Conservation (phyloP, 2,113 vertebrate species). For the Chamaetylas fuelleborni region DNA sequence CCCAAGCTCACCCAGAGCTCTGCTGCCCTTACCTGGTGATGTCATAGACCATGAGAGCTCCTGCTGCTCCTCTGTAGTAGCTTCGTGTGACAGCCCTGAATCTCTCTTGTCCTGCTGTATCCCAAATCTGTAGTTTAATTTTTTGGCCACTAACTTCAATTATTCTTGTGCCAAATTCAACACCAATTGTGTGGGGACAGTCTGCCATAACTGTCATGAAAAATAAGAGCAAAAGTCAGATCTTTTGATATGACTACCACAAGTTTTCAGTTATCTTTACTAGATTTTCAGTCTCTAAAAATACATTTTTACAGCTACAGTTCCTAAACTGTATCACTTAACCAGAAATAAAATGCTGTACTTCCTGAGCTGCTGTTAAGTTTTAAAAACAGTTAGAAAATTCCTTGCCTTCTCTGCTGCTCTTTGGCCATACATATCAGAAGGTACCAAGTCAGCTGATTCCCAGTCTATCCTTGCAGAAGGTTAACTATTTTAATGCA, state of each 20-base stretch:
- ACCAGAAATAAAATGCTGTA: neutral
- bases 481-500: neutral
- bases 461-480: neutral
- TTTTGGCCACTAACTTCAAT: slow-evolving; percentile 99
- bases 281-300: neutral
- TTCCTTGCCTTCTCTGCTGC: neutral
- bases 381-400: neutral
- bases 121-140: slow-evolving; percentile 99
- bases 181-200: slow-evolving; percentile 98
- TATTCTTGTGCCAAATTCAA: slow-evolving; percentile 97
- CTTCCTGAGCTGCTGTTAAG: neutral
- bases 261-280: neutral
- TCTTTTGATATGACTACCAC: neutral
- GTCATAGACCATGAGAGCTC: slow-evolving; percentile 98
- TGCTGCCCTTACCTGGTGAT: slow-evolving; percentile 88
- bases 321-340: neutral
- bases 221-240: slow-evolving; percentile 29
- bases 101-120: slow-evolving; percentile 96
- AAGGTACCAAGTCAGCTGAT: neutral
- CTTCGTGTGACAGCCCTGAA: slow-evolving; percentile 96
- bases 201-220: slow-evolving; percentile 91
- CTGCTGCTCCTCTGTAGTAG: slow-evolving; percentile 96
- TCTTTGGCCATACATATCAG: neutral
- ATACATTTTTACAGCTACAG: neutral
- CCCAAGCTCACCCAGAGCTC: neutral